phyloP scores from a whole-genome alignment of 2,797 vertebrate species.

The Gallinago solitaria region DNA sequence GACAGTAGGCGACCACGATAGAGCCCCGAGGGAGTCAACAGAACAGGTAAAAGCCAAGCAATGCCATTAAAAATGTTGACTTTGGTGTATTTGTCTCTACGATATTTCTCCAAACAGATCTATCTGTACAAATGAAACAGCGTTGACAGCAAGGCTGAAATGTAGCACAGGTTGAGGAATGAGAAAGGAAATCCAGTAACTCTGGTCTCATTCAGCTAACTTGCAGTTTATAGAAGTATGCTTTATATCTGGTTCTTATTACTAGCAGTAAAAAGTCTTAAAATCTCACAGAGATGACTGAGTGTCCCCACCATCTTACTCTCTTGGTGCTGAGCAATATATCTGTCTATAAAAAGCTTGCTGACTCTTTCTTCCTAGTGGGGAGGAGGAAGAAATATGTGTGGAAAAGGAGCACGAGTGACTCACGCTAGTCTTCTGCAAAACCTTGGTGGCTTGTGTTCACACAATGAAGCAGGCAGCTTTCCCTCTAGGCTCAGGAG shows the following conservation, averaged over 20 bases:
- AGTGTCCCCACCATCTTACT: not conserved
- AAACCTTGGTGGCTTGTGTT: not conserved
- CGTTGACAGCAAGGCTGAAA: not conserved
- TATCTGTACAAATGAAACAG: not conserved
- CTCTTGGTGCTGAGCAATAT: not conserved
- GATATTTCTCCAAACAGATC: not conserved
- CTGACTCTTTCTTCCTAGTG: not conserved
- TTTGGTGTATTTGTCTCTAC: not conserved
- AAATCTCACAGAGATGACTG: not conserved
- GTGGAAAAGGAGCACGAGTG: not conserved
- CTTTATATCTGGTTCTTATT: constrained; percentile 13
- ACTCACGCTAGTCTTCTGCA: not conserved
- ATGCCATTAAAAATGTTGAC: not conserved
- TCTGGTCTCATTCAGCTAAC: not conserved
- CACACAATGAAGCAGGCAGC: not conserved
- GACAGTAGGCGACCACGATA: not conserved
- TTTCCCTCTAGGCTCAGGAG: not conserved
- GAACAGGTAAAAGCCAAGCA: constrained; percentile 6
- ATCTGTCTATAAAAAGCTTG: not conserved
- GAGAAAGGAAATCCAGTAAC: not conserved
- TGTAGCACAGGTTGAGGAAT: not conserved
- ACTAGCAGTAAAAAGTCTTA: not conserved
- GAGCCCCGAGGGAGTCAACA: not conserved
- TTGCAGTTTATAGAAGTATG: not conserved
- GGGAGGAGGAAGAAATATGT: not conserved